Percentiles rank a stretch among this genome's conserved stretches.
Evolutionary conservation across 2,113 vertebrate species (phyloP).

Genomic region (Epinephelus moara): DNA sequence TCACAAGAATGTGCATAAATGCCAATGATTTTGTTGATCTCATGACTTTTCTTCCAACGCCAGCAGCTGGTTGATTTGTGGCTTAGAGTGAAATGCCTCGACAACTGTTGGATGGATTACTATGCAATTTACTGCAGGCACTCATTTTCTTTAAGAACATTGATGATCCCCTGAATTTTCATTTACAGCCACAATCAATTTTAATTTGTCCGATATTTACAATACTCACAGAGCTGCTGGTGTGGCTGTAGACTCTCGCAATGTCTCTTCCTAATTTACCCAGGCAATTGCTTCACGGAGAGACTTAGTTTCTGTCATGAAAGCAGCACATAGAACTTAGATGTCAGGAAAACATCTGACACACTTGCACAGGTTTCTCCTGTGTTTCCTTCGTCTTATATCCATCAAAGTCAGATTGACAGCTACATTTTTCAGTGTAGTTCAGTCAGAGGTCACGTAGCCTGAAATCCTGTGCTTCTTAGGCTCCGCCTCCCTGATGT

Average conservation of each 20-base stretch:
- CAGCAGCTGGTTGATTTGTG: not conserved
- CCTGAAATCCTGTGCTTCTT: not conserved
- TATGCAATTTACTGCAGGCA: not conserved
- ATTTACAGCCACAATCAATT: not conserved
- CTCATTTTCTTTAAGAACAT: not conserved
- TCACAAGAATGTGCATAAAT: no score
- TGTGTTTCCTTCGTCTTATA: not conserved
- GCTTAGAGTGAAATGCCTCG: not conserved
- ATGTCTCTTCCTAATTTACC: not conserved
- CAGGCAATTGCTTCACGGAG: not conserved
- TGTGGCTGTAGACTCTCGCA: not conserved
- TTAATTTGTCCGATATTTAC: not conserved
- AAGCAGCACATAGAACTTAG: not conserved
- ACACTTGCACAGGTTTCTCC: not conserved
- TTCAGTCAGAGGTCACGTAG: not conserved
- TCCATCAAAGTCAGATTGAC: not conserved
- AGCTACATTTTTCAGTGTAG: not conserved
- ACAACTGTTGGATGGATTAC: not conserved
- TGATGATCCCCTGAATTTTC: not conserved
- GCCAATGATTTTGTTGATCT: no score
- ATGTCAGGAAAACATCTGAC: not conserved
- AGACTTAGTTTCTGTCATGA: not conserved
- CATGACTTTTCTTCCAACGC: no score
- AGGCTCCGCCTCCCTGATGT: slow-evolving; percentile 23
- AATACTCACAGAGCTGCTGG: not conserved